These are phyloP conservation scores for Dasyornis broadbenti DNA, from an alignment of 2,113 vertebrate genomes.

Conservation along the genomic window DNA sequence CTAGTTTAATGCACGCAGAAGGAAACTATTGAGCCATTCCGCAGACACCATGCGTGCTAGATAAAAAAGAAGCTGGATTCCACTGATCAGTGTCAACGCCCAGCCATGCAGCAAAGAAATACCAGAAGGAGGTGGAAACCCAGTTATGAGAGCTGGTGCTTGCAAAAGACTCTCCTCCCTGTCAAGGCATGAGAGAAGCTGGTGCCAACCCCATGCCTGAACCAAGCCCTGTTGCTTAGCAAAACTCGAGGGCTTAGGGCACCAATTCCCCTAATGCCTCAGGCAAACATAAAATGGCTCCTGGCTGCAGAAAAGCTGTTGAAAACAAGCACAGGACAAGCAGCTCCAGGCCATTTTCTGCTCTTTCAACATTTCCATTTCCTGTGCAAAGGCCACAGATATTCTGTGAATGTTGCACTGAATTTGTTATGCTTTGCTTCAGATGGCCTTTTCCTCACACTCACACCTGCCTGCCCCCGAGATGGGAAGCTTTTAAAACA, in stretches of 20 bases:
- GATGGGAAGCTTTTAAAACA: neutral
- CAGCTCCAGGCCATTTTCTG: neutral
- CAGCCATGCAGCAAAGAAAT: neutral
- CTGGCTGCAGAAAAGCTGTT: neutral
- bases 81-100: neutral
- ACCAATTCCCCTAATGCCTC: neutral
- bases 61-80: neutral
- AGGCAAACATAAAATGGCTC: neutral
- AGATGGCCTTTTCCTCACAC: neutral
- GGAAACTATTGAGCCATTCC: neutral
- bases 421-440: neutral
- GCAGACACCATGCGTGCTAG: rapidly evolving
- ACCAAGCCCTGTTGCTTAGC: neutral
- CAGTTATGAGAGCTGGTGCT: neutral
- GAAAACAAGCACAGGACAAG: neutral
- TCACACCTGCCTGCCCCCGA: neutral
- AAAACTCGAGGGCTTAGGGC: neutral
- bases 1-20: neutral
- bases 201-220: neutral
- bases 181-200: neutral
- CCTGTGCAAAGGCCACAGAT: neutral
- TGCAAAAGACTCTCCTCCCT: neutral
- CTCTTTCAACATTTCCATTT: neutral
- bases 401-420: neutral
- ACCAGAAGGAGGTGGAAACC: neutral